A percentile compares a stretch with the other conserved stretches of the same genome.
Evolutionary conservation across 2,113 vertebrate genomes (phyloP).

Genomic region (Salminus brasiliensis): DNA sequence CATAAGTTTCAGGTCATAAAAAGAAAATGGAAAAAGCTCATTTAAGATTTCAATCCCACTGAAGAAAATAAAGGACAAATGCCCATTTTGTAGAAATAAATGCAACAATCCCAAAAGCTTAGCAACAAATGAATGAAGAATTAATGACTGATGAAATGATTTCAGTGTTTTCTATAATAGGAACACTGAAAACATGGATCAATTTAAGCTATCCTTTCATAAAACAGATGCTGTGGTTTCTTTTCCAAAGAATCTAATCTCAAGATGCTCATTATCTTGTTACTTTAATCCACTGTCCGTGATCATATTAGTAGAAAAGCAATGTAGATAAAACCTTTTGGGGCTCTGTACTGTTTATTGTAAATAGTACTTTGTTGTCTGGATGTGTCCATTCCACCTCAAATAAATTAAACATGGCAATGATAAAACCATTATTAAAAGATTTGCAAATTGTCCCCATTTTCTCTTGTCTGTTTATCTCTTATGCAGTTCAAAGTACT

Average conservation of each 20-base stretch:
- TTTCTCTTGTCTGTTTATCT: not conserved
- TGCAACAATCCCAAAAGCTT: not conserved
- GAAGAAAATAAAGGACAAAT: not conserved
- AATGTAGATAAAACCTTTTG: not conserved
- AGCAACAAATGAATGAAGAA: not conserved
- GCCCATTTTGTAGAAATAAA: not conserved
- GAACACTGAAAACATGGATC: not conserved
- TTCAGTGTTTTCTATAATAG: too few relatives aligned
- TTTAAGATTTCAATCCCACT: too few relatives aligned
- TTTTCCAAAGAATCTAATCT: not conserved
- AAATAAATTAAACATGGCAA: not conserved
- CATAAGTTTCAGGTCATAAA: too few relatives aligned
- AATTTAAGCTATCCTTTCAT: too few relatives aligned
- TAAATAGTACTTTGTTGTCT: not conserved
- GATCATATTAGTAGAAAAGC: not conserved
- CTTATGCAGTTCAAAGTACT: not conserved
- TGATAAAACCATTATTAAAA: conserved; percentile 1
- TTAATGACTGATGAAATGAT: too few relatives aligned
- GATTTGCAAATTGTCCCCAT: not conserved
- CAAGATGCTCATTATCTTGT: not conserved
- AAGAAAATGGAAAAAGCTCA: too few relatives aligned
- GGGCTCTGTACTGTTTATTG: not conserved
- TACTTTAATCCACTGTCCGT: not conserved
- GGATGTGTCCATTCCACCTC: not conserved
- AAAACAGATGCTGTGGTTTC: not conserved